Conservation (phyloP, 2,888 invertebrate genomes). For the Helicoverpa assulta region DNA sequence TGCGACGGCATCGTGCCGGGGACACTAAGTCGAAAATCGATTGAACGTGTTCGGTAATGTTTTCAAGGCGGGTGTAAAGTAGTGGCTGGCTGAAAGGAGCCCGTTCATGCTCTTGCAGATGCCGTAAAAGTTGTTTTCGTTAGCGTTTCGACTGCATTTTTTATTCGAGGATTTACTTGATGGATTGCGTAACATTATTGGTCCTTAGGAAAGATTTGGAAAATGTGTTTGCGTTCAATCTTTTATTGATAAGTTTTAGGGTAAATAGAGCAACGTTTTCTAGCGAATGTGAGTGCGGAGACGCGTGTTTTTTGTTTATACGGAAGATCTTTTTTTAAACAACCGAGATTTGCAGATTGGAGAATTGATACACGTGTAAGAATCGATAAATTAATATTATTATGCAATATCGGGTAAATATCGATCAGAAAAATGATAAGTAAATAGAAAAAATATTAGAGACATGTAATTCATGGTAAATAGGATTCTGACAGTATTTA, state of each 20-base stretch:
- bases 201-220: slow-evolving; percentile 21
- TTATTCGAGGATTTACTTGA: slow-evolving; percentile 62
- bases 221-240: slow-evolving; percentile 26
- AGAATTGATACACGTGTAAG: not conserved
- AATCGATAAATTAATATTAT: slow-evolving; percentile 13
- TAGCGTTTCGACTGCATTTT: slow-evolving; percentile 64
- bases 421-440: not conserved
- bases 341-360: not conserved
- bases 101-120: slow-evolving; percentile 72
- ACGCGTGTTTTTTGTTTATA: slow-evolving; percentile 30
- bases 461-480: not conserved
- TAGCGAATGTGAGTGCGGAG: not conserved
- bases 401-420: slow-evolving; percentile 8
- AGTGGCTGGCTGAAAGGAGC: slow-evolving; percentile 82
- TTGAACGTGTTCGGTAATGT: slow-evolving; percentile 84
- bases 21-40: slow-evolving; percentile 85
- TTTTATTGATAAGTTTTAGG: slow-evolving; percentile 9
- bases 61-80: slow-evolving; percentile 85
- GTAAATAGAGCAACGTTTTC: slow-evolving; percentile 12
- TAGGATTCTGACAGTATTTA: not conserved
- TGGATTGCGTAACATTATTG: slow-evolving; percentile 76
- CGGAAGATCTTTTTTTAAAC: slow-evolving; percentile 34
- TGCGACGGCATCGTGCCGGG: slow-evolving; percentile 50
- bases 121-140: slow-evolving; percentile 82
- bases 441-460: not conserved